These are phyloP conservation scores for Rutilus rutilus DNA, from an alignment of 2,113 vertebrate species.

Conservation along the genomic window DNA sequence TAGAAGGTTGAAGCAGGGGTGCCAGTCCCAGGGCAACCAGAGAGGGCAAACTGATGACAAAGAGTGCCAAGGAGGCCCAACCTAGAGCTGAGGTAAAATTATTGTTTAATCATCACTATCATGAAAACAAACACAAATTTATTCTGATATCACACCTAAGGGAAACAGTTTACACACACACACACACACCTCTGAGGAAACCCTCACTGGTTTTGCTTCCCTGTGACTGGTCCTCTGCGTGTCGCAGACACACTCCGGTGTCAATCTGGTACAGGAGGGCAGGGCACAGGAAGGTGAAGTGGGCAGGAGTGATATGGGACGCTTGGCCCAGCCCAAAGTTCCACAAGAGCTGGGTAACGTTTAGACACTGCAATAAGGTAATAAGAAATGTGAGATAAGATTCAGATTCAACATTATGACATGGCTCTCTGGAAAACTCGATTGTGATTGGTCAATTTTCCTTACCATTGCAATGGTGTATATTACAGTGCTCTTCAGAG, in stretches of 20 bases:
- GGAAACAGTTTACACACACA: conserved; percentile 33
- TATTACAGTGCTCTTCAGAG: too few species aligned
- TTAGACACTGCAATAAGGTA: conserved; percentile 75
- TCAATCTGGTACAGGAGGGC: conserved; percentile 88
- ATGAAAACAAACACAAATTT: not conserved
- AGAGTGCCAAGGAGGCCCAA: conserved; percentile 76
- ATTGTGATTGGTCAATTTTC: not conserved
- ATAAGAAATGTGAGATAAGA: not conserved
- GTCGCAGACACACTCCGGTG: conserved; percentile 82
- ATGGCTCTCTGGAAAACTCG: not conserved
- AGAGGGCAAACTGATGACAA: conserved; percentile 76
- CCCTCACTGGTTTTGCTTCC: conserved; percentile 41
- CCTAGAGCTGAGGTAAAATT: conserved; percentile 70
- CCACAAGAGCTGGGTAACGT: conserved; percentile 81
- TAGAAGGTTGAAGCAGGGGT: conserved; percentile 67
- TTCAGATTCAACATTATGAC: not conserved
- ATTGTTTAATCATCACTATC: not conserved
- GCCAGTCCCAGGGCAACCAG: conserved; percentile 73
- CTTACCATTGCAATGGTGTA: too few species aligned
- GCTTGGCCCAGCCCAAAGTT: conserved; percentile 79
- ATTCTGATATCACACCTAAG: not conserved
- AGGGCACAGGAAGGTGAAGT: conserved; percentile 84
- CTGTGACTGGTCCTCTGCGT: conserved; percentile 61
- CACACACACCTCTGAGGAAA: conserved; percentile 65
- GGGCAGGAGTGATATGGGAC: conserved; percentile 77